Base-by-base conservation (phyloP, 2,888 invertebrate genomes). In the Poecilus cupreus region DNA sequence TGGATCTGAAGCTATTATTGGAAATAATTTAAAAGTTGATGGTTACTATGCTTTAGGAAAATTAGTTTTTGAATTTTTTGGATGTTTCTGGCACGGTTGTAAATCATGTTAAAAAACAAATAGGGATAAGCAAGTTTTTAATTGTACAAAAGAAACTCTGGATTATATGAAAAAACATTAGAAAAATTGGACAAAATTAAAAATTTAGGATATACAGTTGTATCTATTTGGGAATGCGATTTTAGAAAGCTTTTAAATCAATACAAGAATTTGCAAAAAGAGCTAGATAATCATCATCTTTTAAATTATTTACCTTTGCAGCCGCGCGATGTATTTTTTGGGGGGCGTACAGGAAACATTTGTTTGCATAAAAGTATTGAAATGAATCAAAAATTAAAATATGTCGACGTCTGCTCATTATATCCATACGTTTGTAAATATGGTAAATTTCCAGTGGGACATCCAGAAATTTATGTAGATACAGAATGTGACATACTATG, bases 361-460 rank as follows among this genome's bases (percentile, higher is more conserved):
- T n/a, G n/a, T n/a, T n/a, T n/a, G n/a, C n/a, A n/a, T n/a, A n/a
- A n/a, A n/a, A n/a, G n/a, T n/a, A n/a, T n/a, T n/a, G n/a, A n/a
- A n/a, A n/a, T n/a, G 1, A 39, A 72, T 8, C 20, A 74, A 18
- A 74, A 74, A 46, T 46, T 46, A 46, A 74, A 74, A 20, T 74
- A 74, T 49, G 74, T 74, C 3, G 74, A 74, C 13, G 74, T 74
- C 1, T 74, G 74, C 32, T 22, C n/a, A n/a, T n/a, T n/a, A n/a
- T n/a, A n/a, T n/a, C n/a, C n/a, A n/a, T n/a, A n/a, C n/a, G n/a
- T n/a, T n/a, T n/a, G n/a, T n/a, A n/a, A n/a, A n/a, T n/a, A n/a
- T n/a, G n/a, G n/a, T n/a, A n/a, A n/a, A n/a, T n/a, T n/a, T n/a
- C n/a, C n/a, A n/a, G n/a, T n/a, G n/a, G n/a, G n/a, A n/a, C n/a